Conservation (phyloP, 2,797 vertebrate genomes). For the Eulemur mongoz region DNA sequence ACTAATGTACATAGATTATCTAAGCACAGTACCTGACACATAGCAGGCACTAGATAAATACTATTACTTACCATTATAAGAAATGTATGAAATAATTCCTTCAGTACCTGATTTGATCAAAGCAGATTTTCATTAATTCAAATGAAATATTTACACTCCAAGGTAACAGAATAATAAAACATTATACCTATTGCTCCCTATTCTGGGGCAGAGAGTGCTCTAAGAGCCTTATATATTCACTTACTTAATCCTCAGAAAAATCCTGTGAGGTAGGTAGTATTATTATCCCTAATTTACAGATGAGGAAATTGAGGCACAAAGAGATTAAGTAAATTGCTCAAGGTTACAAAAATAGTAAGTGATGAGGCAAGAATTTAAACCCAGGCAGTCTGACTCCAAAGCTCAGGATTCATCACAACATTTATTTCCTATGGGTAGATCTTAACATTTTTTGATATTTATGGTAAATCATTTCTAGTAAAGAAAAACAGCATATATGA, state of each 20-base stretch:
- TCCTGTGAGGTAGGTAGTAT: constrained; percentile 74
- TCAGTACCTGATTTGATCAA: constrained; percentile 24
- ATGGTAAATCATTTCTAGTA: constrained; percentile 17
- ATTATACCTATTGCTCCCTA: constrained; percentile 43
- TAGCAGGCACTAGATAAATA: constrained; percentile 52
- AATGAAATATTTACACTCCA: constrained; percentile 59
- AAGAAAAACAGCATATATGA: background rate
- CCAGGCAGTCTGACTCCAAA: background rate
- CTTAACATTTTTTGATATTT: constrained; percentile 6
- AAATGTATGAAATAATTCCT: constrained; percentile 50
- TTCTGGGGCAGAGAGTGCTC: constrained; percentile 40
- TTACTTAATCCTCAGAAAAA: constrained; percentile 62
- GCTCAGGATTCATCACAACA: background rate
- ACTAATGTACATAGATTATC: constrained; percentile 26
- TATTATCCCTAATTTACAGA: constrained; percentile 56
- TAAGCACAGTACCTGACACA: constrained; percentile 16
- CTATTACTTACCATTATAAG: constrained; percentile 9
- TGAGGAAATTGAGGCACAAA: constrained; percentile 65
- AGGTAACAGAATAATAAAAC: constrained; percentile 57
- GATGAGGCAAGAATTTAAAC: constrained; percentile 34
- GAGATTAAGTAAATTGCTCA: constrained; percentile 42
- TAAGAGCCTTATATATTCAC: constrained; percentile 43
- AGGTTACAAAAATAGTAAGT: constrained; percentile 45
- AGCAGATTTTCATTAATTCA: constrained; percentile 50
- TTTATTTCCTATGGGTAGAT: constrained; percentile 26